Percentiles rank a stretch among this genome's conserved stretches.
Conservation (phyloP, 2,888 invertebrate genomes). For the Patella pellucida region DNA sequence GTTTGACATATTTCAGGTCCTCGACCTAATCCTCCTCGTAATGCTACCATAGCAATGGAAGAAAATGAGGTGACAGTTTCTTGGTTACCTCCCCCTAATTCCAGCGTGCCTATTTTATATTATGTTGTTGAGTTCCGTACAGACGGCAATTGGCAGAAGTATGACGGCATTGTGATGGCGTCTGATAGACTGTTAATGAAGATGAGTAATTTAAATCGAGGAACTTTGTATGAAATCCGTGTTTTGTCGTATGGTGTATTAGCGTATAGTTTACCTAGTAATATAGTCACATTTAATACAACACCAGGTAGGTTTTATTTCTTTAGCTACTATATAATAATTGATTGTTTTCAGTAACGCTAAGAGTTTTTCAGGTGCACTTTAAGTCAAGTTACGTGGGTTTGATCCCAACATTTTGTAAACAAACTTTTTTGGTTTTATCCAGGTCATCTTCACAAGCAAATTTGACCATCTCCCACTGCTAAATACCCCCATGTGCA, state of each 20-base stretch:
- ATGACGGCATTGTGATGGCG: slow-evolving; percentile 30
- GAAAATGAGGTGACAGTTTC: slow-evolving; percentile 90
- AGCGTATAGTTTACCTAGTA: slow-evolving; percentile 53
- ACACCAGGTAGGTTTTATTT: slow-evolving; percentile 34
- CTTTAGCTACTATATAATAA: slow-evolving; percentile 1
- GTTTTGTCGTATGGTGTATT: slow-evolving; percentile 55
- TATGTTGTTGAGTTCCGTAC: slow-evolving; percentile 60
- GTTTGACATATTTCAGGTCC: slow-evolving; percentile 78
- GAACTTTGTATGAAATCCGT: slow-evolving; percentile 49
- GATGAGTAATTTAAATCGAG: slow-evolving; percentile 36
- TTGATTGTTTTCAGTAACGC: neutral
- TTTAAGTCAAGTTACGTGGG: too few species aligned
- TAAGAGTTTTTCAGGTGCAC: too few species aligned
- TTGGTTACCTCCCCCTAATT: slow-evolving; percentile 61
- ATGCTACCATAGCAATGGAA: slow-evolving; percentile 90
- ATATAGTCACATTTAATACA: slow-evolving; percentile 41
- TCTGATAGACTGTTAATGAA: slow-evolving; percentile 28
- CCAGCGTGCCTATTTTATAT: slow-evolving; percentile 57
- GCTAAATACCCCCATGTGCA: too few species aligned
- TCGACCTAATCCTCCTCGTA: slow-evolving; percentile 90
- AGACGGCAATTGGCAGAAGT: slow-evolving; percentile 33
- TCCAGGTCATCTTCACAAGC: too few species aligned
- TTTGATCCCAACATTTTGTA: too few species aligned
- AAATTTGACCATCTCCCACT: too few species aligned
- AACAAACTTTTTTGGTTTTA: too few species aligned